Conservation (phyloP, 2,797 vertebrate genomes). For the Vultur gryphus region DNA sequence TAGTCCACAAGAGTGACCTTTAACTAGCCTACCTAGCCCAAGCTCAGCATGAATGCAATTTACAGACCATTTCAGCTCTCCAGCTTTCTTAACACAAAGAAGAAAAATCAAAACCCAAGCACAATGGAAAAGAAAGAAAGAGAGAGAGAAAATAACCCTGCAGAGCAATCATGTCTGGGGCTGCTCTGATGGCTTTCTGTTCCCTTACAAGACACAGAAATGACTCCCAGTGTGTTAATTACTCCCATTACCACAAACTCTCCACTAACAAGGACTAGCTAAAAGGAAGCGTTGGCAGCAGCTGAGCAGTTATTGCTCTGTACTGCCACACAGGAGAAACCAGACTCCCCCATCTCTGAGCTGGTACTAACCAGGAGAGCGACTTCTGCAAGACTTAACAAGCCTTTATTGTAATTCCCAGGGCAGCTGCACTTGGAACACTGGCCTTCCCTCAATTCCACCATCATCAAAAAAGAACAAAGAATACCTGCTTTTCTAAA, state of each 20-base stretch:
- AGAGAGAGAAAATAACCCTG: slow-evolving; percentile 75
- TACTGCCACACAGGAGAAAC: slow-evolving; percentile 24
- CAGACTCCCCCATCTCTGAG: not conserved
- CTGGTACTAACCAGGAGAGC: not conserved
- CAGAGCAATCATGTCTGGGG: slow-evolving; percentile 74
- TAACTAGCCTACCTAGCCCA: slow-evolving; percentile 65
- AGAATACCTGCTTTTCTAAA: slow-evolving; percentile 15
- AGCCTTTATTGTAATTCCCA: slow-evolving; percentile 31
- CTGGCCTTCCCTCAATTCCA: slow-evolving; percentile 27
- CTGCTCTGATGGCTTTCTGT: slow-evolving; percentile 73
- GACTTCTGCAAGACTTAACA: slow-evolving; percentile 21
- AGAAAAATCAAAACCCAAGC: slow-evolving; percentile 73
- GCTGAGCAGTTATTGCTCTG: slow-evolving; percentile 51
- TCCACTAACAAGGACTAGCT: slow-evolving; percentile 69
- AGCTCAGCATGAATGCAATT: slow-evolving; percentile 76
- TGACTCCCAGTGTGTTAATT: slow-evolving; percentile 77
- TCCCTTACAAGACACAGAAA: slow-evolving; percentile 75
- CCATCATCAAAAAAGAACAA: not conserved
- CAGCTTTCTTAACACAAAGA: slow-evolving; percentile 76
- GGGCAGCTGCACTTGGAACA: not conserved
- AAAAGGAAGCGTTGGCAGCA: slow-evolving; percentile 51
- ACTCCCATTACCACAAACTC: slow-evolving; percentile 77
- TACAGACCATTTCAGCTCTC: slow-evolving; percentile 73
- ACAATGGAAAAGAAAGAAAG: slow-evolving; percentile 67
- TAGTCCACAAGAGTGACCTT: slow-evolving; percentile 68